phyloP scores from a whole-genome alignment of 2,797 vertebrate genomes.

The Rhynchonycteris naso region DNA sequence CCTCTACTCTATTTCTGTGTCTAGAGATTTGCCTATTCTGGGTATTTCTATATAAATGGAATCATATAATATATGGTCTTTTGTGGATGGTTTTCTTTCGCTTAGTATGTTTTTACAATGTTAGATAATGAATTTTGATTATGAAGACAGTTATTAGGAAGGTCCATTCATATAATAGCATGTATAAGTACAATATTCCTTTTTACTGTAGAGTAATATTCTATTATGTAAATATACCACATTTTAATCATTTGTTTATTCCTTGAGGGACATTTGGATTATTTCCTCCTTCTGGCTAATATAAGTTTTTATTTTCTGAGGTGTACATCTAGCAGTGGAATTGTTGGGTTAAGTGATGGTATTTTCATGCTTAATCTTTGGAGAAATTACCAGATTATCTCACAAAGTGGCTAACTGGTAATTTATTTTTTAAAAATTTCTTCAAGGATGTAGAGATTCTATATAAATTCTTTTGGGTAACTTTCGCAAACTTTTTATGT shows the following conservation, averaged over 20 bases:
- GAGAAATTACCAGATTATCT: conserved; percentile 7
- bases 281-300: conserved; percentile 10
- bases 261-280: background rate
- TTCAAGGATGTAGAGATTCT: conserved; percentile 25
- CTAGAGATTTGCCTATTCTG: conserved; percentile 47
- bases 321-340: conserved; percentile 3
- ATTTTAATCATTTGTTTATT: background rate
- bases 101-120: conserved; percentile 18
- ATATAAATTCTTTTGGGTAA: background rate
- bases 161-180: background rate
- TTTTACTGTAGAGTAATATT: conserved; percentile 25
- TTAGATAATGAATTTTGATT: conserved; percentile 44
- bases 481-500: conserved; percentile 51
- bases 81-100: conserved; percentile 42
- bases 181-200: background rate
- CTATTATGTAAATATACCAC: background rate
- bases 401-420: conserved; percentile 11
- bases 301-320: conserved; percentile 33
- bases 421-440: background rate
- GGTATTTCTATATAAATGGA: conserved; percentile 1
- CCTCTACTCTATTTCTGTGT: conserved; percentile 17
- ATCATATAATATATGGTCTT: background rate
- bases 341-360: conserved; percentile 9
- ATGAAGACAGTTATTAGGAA: conserved; percentile 16
- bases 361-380: conserved; percentile 28